A percentile compares a stretch with the other conserved stretches of the same genome.
phyloP scores from a whole-genome alignment of 2,888 invertebrate genomes.

The Flexamia atlantica region DNA sequence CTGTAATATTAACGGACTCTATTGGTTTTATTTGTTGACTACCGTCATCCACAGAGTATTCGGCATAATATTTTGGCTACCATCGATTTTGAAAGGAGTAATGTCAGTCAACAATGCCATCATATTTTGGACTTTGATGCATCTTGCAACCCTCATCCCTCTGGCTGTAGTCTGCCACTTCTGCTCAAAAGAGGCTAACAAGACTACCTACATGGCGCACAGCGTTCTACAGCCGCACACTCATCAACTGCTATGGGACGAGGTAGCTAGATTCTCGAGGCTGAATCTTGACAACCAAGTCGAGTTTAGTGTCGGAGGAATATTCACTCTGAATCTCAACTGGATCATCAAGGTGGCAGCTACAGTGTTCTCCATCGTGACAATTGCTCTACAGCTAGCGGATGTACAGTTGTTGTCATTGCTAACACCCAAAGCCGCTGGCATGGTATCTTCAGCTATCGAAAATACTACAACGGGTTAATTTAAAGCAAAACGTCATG shows the following conservation, averaged over 20 bases:
- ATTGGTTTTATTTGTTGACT: neutral
- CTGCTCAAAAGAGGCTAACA: neutral
- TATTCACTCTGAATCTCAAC: neutral
- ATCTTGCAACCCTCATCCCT: neutral
- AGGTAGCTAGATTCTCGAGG: neutral
- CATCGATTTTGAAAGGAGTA: neutral
- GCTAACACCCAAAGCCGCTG: neutral
- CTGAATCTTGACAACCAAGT: neutral
- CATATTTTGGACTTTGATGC: neutral
- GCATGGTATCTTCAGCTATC: too few species aligned
- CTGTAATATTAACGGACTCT: neutral
- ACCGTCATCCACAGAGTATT: neutral
- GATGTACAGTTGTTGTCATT: slow-evolving; percentile 11
- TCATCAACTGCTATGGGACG: neutral
- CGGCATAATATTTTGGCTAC: neutral
- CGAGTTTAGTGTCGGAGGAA: neutral
- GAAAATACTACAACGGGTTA: too few species aligned
- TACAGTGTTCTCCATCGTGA: neutral
- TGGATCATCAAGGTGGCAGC: neutral
- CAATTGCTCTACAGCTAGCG: neutral
- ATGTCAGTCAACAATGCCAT: neutral
- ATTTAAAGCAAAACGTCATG: too few species aligned
- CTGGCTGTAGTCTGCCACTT: neutral
- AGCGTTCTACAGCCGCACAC: neutral
- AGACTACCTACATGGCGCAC: neutral